These are phyloP conservation scores for Halcyon malimbica DNA, from an alignment of 2,113 vertebrate species.

Conservation along the genomic window DNA sequence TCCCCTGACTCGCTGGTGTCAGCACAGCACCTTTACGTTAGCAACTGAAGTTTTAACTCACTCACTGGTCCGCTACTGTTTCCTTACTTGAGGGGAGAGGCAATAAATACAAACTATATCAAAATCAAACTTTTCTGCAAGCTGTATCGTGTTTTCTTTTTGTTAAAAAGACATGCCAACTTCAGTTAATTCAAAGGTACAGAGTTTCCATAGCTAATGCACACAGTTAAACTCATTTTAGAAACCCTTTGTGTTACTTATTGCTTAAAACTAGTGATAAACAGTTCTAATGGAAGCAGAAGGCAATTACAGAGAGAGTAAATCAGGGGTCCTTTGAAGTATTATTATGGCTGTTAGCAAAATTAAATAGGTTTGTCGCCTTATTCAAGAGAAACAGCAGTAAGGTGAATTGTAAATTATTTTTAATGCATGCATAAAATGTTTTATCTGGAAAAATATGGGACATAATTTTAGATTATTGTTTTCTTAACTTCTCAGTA, in stretches of 20 bases:
- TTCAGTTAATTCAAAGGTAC: background rate
- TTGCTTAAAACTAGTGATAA: background rate
- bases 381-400: background rate
- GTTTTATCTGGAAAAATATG: background rate
- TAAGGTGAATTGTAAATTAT: background rate
- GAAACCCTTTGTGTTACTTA: background rate
- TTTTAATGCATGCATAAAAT: background rate
- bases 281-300: background rate
- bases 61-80: background rate
- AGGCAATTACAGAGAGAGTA: background rate
- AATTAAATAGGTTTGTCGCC: background rate
- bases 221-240: background rate
- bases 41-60: background rate
- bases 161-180: background rate
- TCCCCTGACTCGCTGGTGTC: background rate
- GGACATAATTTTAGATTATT: background rate
- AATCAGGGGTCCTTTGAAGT: background rate
- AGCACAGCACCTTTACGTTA: background rate
- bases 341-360: background rate
- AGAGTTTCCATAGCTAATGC: background rate
- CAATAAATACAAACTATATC: background rate
- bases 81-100: background rate
- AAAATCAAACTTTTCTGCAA: background rate
- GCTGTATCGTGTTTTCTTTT: background rate
- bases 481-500: background rate